These are phyloP conservation scores for Megalopta genalis DNA, from an alignment of 1,140 invertebrate genomes.

Conservation along the genomic window DNA sequence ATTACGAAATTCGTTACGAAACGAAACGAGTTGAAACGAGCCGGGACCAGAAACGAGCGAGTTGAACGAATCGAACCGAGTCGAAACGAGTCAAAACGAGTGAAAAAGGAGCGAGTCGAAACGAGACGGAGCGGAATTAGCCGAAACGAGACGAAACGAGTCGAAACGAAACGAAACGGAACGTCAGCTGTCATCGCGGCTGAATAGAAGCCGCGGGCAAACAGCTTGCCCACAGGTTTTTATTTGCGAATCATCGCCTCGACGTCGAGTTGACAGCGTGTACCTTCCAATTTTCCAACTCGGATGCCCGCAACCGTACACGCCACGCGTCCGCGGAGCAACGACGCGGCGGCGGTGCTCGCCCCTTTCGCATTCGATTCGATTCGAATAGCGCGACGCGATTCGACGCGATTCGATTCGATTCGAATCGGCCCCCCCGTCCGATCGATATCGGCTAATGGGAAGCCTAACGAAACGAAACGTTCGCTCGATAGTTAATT, in stretches of 20 bases:
- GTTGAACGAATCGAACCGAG: no score
- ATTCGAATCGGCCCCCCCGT: background rate
- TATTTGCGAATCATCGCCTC: constrained; percentile 24
- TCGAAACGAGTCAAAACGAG: no score
- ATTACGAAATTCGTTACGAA: constrained; percentile 8
- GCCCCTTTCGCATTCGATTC: background rate
- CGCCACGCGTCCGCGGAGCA: background rate
- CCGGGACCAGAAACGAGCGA: no score
- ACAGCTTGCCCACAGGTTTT: constrained; percentile 25
- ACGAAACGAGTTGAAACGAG: background rate
- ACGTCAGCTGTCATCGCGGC: constrained; percentile 3
- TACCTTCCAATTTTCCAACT: constrained; percentile 24
- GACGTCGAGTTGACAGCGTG: constrained; percentile 14
- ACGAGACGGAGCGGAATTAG: no score
- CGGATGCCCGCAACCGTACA: background rate
- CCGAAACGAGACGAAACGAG: background rate
- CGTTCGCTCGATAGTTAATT: no score
- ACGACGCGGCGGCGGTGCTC: background rate
- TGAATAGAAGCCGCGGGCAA: constrained; percentile 22
- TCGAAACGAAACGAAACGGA: constrained; percentile 5
- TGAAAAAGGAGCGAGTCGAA: no score
- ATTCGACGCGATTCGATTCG: background rate
- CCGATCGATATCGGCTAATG: no score
- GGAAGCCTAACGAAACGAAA: no score
- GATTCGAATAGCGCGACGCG: background rate